Percentiles rank a stretch among this genome's conserved stretches.
Conservation (phyloP, 1,140 invertebrate genomes). For the Pogonognathellus flavescens region DNA sequence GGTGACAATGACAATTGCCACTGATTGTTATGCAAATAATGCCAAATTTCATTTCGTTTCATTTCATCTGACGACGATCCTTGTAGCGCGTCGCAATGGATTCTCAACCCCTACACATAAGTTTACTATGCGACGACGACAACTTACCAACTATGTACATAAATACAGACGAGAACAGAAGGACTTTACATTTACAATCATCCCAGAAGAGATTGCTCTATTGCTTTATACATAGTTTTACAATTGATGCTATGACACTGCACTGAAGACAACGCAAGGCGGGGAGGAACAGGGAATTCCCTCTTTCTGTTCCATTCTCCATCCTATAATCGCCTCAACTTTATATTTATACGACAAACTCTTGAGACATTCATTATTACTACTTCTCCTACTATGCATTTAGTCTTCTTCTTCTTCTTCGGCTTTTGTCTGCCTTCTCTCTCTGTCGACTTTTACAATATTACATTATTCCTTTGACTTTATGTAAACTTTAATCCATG, state of each 20-base stretch:
- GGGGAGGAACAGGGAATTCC: not conserved
- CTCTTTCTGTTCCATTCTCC: not conserved
- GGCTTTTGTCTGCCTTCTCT: not conserved
- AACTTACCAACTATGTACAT: slow-evolving; percentile 32
- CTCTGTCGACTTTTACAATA: too few species aligned
- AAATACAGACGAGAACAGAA: slow-evolving; percentile 22
- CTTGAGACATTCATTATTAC: not conserved
- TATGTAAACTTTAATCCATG: too few species aligned
- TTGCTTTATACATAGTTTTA: slow-evolving; percentile 42
- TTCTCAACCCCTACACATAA: not conserved
- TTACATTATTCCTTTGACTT: too few species aligned
- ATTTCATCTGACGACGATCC: slow-evolving; percentile 5
- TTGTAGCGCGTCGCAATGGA: not conserved
- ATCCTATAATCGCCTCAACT: not conserved
- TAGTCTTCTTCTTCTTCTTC: not conserved
- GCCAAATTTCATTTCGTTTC: slow-evolving; percentile 52
- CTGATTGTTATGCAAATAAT: slow-evolving; percentile 65
- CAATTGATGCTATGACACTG: slow-evolving; percentile 38
- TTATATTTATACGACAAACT: not conserved
- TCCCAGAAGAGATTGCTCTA: not conserved
- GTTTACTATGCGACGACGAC: not conserved
- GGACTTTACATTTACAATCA: slow-evolving; percentile 35
- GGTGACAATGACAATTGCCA: slow-evolving; percentile 64
- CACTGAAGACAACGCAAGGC: not conserved
- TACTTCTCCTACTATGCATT: not conserved